A percentile compares a stretch with the other conserved stretches of the same genome.
phyloP scores from a whole-genome alignment of 2,888 invertebrate species.

The Coronaproctus castanopsis region DNA sequence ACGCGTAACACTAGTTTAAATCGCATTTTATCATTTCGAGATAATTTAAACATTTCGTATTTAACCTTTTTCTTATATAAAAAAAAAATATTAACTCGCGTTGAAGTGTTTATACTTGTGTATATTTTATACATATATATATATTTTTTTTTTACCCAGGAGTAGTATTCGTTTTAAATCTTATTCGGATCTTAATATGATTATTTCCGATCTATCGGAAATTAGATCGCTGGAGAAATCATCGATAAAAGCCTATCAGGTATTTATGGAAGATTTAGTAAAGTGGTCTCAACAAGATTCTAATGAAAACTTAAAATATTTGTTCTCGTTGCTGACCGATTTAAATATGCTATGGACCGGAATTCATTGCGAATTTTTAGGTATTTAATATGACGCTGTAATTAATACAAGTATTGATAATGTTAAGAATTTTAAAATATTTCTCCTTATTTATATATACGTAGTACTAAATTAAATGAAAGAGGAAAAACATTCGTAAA shows the following conservation, averaged over 20 bases:
- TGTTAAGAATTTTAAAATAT: no score
- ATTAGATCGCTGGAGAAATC: conserved; percentile 28
- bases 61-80: no score
- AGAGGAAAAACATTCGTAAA: no score
- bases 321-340: conserved; percentile 28
- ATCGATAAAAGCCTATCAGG: conserved; percentile 28
- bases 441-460: no score
- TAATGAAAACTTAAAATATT: conserved; percentile 30
- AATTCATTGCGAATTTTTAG: conserved; percentile 30
- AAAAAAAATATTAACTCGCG: no score
- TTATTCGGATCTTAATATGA: conserved; percentile 29
- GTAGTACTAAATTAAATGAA: no score
- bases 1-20: no score
- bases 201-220: conserved; percentile 30
- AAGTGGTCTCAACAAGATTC: conserved; percentile 30
- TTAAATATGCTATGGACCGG: conserved; percentile 30
- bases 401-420: no score
- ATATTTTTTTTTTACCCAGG: background rate
- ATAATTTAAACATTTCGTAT: no score
- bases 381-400: conserved; percentile 23
- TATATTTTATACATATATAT: no score
- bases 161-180: conserved; percentile 26
- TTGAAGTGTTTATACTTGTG: no score
- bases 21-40: no score
- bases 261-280: conserved; percentile 29